A percentile compares a stretch with the other conserved stretches of the same genome.
These are phyloP conservation scores for Eolophus roseicapilla DNA, from an alignment of 2,113 vertebrate species.

Conservation along the genomic window DNA sequence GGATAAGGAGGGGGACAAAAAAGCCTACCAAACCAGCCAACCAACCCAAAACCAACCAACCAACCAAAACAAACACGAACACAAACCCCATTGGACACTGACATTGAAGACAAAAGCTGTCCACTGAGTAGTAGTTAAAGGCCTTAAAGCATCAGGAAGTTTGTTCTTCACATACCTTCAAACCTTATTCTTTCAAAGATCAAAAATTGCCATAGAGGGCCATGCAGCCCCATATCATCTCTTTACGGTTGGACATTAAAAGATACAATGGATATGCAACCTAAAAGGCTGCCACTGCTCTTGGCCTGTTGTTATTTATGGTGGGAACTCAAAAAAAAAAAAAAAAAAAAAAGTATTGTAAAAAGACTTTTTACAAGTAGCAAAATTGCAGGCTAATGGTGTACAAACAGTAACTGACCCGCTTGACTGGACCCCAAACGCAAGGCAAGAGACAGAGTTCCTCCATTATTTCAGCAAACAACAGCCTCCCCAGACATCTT, in stretches of 20 bases:
- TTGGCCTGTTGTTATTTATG: neutral
- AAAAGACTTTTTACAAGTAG: neutral
- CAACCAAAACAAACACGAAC: neutral
- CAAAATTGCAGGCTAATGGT: neutral
- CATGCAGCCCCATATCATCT: accelerated
- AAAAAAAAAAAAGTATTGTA: neutral
- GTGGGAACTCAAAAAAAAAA: neutral
- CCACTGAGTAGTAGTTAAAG: neutral
- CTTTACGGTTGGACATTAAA: neutral
- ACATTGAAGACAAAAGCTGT: neutral
- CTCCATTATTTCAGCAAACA: neutral
- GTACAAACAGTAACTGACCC: neutral
- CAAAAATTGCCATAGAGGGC: neutral
- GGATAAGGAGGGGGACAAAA: neutral
- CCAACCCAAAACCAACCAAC: neutral
- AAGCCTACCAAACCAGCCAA: neutral
- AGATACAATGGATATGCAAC: neutral
- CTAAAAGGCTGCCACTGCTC: neutral
- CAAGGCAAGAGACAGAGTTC: neutral
- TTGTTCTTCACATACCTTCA: neutral
- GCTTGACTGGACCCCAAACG: neutral
- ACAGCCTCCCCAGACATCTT: neutral
- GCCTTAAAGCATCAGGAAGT: neutral
- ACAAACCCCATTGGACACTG: neutral
- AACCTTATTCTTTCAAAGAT: neutral